phyloP scores from a whole-genome alignment of 2,113 vertebrate genomes.

The Elephas maximus region DNA sequence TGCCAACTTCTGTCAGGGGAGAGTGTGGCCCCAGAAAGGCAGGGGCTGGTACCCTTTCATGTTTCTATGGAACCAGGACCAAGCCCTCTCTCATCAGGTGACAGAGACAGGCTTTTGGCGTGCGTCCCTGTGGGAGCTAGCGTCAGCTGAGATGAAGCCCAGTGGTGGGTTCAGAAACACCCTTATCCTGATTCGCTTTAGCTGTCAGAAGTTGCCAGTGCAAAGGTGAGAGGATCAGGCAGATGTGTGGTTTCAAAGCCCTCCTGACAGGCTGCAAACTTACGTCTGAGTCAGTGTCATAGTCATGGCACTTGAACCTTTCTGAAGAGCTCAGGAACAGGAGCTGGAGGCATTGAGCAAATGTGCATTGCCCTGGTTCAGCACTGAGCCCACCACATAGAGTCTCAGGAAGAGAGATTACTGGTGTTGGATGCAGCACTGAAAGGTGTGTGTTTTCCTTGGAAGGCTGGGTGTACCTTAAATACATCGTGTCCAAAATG shows the following conservation, averaged over 20 bases:
- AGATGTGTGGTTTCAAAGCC: slow-evolving; percentile 70
- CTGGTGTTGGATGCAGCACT: background rate
- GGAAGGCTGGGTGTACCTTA: background rate
- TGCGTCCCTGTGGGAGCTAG: slow-evolving; percentile 75
- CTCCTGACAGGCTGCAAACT: background rate
- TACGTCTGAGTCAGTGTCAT: background rate
- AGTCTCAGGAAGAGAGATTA: background rate
- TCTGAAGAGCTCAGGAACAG: background rate
- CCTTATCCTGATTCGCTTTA: slow-evolving; percentile 79
- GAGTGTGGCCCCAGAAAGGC: slow-evolving; percentile 72
- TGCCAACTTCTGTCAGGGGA: slow-evolving; percentile 52
- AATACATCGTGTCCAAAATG: background rate
- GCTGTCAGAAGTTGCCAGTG: slow-evolving; percentile 80
- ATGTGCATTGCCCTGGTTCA: background rate
- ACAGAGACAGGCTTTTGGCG: slow-evolving; percentile 71
- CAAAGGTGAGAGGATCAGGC: slow-evolving; percentile 66
- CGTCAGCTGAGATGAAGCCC: slow-evolving; percentile 72
- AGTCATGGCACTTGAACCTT: background rate
- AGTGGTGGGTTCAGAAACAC: slow-evolving; percentile 74
- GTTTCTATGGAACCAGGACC: slow-evolving; percentile 69
- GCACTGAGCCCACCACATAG: background rate
- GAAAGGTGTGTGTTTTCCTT: background rate
- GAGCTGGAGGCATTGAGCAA: background rate
- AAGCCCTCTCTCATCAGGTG: slow-evolving; percentile 45
- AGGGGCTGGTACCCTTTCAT: slow-evolving; percentile 40